These are phyloP conservation scores for Andrena camellia DNA, from an alignment of 2,888 invertebrate species.

Conservation along the genomic window DNA sequence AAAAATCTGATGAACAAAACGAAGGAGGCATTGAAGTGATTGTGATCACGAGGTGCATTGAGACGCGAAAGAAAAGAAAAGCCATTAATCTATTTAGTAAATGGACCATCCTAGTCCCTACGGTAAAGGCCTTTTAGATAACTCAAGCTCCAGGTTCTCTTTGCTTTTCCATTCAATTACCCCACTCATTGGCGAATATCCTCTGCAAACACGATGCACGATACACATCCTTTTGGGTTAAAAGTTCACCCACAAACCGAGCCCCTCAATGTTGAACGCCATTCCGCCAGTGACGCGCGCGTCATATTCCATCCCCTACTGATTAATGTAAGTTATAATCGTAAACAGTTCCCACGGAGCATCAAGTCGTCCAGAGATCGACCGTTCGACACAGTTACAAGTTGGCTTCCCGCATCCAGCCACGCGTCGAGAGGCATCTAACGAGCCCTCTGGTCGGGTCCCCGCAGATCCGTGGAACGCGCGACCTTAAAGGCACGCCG, in stretches of 20 bases:
- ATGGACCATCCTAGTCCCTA: too few relatives aligned
- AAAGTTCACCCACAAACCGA: conserved; percentile 39
- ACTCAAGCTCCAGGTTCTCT: too few relatives aligned
- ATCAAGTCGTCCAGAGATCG: not conserved
- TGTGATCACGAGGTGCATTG: too few relatives aligned
- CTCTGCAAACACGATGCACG: not conserved
- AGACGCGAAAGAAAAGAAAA: too few relatives aligned
- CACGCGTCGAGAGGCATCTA: not conserved
- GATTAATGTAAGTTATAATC: not conserved
- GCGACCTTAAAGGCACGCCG: not conserved
- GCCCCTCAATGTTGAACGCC: not conserved
- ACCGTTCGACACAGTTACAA: conserved; percentile 15
- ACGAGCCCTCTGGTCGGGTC: conserved; percentile 8
- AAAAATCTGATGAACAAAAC: too few relatives aligned
- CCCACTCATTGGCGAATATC: not conserved
- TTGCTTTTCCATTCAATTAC: not conserved
- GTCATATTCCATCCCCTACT: not conserved
- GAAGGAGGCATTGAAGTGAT: too few relatives aligned
- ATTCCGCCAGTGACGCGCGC: too few relatives aligned
- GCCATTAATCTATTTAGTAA: too few relatives aligned
- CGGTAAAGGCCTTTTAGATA: too few relatives aligned
- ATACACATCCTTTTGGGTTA: conserved; percentile 24
- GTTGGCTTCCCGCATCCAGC: not conserved
- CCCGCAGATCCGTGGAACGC: not conserved
- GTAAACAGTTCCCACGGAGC: not conserved